Evolutionary conservation across 2,888 invertebrate species (phyloP).

Genomic region (Ectemnius continuus): DNA sequence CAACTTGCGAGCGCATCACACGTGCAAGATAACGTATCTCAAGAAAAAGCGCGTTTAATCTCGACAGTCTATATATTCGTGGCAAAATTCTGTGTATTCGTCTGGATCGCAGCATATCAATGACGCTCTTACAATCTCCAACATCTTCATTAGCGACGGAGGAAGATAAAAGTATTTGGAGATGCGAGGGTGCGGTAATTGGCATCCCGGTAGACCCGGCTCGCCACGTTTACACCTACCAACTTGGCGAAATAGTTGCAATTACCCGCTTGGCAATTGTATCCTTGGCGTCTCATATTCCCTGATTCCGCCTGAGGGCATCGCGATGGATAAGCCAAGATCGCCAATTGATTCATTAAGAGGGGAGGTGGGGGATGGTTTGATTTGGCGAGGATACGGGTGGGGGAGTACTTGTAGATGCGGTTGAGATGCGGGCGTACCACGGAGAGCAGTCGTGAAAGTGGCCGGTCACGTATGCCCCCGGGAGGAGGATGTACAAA

Average conservation of each 20-base stretch:
- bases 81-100: background rate
- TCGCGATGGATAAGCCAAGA: background rate
- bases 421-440: background rate
- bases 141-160: constrained; percentile 38
- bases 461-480: constrained; percentile 12
- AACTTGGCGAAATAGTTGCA: constrained; percentile 9
- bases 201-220: background rate
- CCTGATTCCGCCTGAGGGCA: background rate
- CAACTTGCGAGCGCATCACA: constrained; percentile 38
- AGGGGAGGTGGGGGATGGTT: too few species aligned
- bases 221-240: constrained; percentile 3
- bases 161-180: constrained; percentile 24
- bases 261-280: background rate
- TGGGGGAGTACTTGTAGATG: background rate
- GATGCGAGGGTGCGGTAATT: constrained; percentile 30
- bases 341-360: background rate
- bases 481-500: constrained; percentile 52
- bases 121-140: constrained; percentile 35
- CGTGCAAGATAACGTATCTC: constrained; percentile 12
- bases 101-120: constrained; percentile 12
- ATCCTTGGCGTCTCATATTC: background rate
- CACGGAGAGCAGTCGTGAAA: too few species aligned
- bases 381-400: too few species aligned
- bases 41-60: constrained; percentile 16
- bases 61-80: constrained; percentile 21